Conservation (phyloP, 2,888 invertebrate genomes). For the Nymphalis c-album region DNA sequence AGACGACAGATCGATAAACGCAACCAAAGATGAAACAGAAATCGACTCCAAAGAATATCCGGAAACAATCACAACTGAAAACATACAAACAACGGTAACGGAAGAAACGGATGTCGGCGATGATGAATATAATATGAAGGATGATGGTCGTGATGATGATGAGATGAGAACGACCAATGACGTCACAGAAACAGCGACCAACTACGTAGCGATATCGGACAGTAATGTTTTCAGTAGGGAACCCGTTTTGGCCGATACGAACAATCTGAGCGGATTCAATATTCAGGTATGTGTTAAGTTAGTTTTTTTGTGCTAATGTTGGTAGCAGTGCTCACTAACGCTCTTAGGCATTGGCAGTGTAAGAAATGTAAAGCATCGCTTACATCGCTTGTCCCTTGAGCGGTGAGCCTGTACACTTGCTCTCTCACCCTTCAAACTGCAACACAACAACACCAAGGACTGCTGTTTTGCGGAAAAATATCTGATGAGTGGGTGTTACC, state of each 20-base stretch:
- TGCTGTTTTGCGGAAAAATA: too few species aligned
- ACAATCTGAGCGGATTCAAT: conserved; percentile 42
- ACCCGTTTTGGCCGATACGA: conserved; percentile 42
- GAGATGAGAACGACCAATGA: conserved; percentile 24
- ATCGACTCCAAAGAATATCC: too few species aligned
- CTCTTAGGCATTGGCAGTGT: too few species aligned
- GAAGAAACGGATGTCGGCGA: conserved; percentile 3
- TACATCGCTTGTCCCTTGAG: too few species aligned
- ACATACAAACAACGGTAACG: conserved; percentile 4
- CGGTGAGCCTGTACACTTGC: too few species aligned
- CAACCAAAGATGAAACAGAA: background rate
- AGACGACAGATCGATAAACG: background rate
- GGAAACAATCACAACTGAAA: conserved; percentile 16
- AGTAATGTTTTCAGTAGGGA: conserved; percentile 51
- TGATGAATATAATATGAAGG: conserved; percentile 7
- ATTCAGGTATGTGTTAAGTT: conserved; percentile 36
- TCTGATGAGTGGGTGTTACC: too few species aligned
- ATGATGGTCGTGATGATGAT: conserved; percentile 14
- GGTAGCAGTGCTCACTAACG: too few species aligned
- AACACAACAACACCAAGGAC: too few species aligned
- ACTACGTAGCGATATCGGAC: conserved; percentile 42
- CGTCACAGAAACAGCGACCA: conserved; percentile 26
- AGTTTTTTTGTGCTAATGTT: too few species aligned
- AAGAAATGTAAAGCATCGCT: too few species aligned
- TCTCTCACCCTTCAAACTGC: too few species aligned